phyloP scores from a whole-genome alignment of 2,113 vertebrate species.

The Cochlearius cochlearius region DNA sequence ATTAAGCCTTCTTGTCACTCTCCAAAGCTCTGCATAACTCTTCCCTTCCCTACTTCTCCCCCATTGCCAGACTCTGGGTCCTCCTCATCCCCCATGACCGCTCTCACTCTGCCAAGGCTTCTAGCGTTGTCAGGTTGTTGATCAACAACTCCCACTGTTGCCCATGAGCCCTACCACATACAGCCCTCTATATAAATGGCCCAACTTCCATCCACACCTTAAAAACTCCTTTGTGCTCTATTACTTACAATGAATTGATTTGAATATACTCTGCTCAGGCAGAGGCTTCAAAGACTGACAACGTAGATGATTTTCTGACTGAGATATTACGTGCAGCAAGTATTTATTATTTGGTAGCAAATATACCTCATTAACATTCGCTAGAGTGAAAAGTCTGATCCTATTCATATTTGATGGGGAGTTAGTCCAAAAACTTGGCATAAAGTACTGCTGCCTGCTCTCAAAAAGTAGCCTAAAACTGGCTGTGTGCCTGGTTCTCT shows the following conservation, averaged over 20 bases:
- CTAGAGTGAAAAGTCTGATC: not conserved
- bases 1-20: not conserved
- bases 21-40: not conserved
- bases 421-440: not conserved
- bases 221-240: not conserved
- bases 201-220: not conserved
- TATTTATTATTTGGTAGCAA: not conserved
- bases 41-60: not conserved
- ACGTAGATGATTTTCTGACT: not conserved
- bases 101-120: not conserved
- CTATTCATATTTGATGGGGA: not conserved
- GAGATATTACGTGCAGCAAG: not conserved
- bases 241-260: not conserved
- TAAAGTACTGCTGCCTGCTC: not conserved
- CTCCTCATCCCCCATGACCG: not conserved
- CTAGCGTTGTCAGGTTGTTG: not conserved
- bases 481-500: not conserved
- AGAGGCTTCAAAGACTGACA: not conserved
- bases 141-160: not conserved
- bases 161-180: not conserved
- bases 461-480: slow-evolving; percentile 1
- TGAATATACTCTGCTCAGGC: not conserved
- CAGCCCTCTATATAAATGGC: not conserved
- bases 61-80: rapidly evolving
- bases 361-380: not conserved